phyloP scores from a whole-genome alignment of 2,113 vertebrate species.

The Agapornis roseicollis region DNA sequence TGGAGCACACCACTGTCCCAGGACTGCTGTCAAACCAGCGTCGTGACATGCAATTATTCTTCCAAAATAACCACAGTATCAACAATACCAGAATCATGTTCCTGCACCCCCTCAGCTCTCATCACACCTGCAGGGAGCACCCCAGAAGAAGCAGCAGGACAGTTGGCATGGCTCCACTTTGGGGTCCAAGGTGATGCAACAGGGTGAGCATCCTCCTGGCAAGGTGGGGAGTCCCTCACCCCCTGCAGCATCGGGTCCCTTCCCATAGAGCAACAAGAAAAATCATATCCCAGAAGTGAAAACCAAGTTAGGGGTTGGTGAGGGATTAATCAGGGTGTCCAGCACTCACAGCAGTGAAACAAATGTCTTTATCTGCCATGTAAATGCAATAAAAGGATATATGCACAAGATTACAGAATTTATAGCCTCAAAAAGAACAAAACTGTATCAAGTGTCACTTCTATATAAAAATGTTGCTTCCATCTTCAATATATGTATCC shows the following conservation, averaged over 20 bases:
- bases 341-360: slow-evolving; percentile 18
- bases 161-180: too few species aligned
- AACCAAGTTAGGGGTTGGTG: not conserved
- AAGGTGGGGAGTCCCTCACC: not conserved
- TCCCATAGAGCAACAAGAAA: not conserved
- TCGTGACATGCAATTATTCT: not conserved
- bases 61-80: not conserved
- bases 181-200: too few species aligned
- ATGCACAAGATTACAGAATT: slow-evolving; percentile 23
- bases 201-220: not conserved
- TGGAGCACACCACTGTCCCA: not conserved
- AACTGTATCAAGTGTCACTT: slow-evolving; percentile 25
- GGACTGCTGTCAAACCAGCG: not conserved
- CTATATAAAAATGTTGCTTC: slow-evolving; percentile 44
- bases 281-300: not conserved
- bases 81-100: too few species aligned
- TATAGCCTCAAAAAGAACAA: slow-evolving; percentile 30
- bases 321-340: not conserved
- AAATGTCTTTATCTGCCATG: slow-evolving; percentile 33
- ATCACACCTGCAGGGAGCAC: not conserved
- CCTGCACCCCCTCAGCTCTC: not conserved
- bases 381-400: slow-evolving; percentile 30
- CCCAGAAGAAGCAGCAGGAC: not conserved
- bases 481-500: not conserved
- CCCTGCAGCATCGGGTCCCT: not conserved